Percentiles rank a stretch among this genome's conserved stretches.
Evolutionary conservation across 2,888 invertebrate genomes (phyloP).

Genomic region (Imbricaverruca yamaguchii): DNA sequence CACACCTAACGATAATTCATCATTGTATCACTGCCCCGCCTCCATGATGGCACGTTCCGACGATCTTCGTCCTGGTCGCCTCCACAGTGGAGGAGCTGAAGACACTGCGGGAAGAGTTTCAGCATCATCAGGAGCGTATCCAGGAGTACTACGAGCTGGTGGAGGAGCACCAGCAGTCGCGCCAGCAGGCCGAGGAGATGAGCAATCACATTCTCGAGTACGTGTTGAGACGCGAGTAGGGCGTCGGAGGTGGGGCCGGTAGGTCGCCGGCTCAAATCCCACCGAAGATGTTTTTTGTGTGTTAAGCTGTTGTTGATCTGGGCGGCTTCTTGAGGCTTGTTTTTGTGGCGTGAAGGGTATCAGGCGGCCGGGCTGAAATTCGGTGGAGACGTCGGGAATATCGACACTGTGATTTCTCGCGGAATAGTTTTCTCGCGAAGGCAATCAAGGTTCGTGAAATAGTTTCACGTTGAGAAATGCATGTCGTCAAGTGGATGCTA

Average conservation of each 20-base stretch:
- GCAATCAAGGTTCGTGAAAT: no score
- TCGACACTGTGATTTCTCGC: no score
- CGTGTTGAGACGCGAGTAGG: neutral
- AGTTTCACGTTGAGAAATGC: no score
- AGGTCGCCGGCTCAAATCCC: no score
- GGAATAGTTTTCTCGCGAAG: no score
- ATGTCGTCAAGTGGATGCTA: no score
- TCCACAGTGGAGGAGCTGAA: slow-evolving; percentile 62
- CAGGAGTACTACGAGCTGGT: slow-evolving; percentile 78
- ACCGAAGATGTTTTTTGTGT: neutral
- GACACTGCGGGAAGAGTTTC: slow-evolving; percentile 77
- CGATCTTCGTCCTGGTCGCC: slow-evolving; percentile 27
- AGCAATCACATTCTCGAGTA: neutral
- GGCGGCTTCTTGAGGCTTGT: neutral
- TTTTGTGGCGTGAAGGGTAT: no score
- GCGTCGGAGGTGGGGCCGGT: no score
- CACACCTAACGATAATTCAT: no score
- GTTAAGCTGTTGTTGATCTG: neutral
- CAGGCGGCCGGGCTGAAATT: no score
- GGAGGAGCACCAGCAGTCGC: slow-evolving; percentile 53
- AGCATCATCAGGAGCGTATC: slow-evolving; percentile 85
- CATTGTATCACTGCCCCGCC: no score
- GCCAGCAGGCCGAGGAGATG: neutral
- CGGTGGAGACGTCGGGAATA: no score
- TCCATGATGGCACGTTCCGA: neutral